These are phyloP conservation scores for Melolontha melolontha DNA, from an alignment of 2,888 invertebrate species.

Conservation along the genomic window DNA sequence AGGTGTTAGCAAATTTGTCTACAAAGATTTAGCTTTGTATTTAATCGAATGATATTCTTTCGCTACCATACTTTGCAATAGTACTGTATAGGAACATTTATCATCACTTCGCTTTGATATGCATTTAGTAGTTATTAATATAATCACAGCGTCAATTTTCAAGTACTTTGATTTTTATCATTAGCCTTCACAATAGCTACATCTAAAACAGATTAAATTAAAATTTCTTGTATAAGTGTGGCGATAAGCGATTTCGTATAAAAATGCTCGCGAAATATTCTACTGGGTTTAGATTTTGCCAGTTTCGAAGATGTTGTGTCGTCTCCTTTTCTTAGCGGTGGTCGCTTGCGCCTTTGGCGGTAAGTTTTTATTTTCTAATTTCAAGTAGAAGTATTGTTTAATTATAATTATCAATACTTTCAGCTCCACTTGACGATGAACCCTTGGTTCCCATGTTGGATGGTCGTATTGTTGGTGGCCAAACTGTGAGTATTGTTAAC, in stretches of 20 bases:
- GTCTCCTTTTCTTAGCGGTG: constrained; percentile 11
- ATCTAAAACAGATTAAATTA: too few species aligned
- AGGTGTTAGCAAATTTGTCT: too few species aligned
- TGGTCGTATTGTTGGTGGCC: constrained; percentile 58
- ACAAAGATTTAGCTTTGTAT: too few species aligned
- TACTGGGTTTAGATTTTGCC: neutral
- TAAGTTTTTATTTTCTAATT: neutral
- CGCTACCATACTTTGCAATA: too few species aligned
- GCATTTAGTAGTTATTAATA: too few species aligned
- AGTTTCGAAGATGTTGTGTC: constrained; percentile 26
- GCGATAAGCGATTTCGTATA: constrained; percentile 10
- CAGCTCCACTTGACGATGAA: constrained; percentile 13
- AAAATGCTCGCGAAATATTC: neutral
- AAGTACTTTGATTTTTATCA: too few species aligned
- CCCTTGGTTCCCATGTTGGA: constrained; percentile 40
- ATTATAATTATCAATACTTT: neutral
- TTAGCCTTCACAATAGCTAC: too few species aligned
- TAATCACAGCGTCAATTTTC: too few species aligned
- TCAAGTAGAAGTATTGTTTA: neutral
- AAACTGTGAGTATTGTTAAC: constrained; percentile 51
- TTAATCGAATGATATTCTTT: too few species aligned
- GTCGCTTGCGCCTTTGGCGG: constrained; percentile 27
- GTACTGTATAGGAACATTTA: too few species aligned
- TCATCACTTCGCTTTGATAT: too few species aligned
- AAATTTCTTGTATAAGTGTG: neutral